These are phyloP conservation scores for Mimachlamys varia DNA, from an alignment of 2,888 invertebrate genomes.

Conservation along the genomic window DNA sequence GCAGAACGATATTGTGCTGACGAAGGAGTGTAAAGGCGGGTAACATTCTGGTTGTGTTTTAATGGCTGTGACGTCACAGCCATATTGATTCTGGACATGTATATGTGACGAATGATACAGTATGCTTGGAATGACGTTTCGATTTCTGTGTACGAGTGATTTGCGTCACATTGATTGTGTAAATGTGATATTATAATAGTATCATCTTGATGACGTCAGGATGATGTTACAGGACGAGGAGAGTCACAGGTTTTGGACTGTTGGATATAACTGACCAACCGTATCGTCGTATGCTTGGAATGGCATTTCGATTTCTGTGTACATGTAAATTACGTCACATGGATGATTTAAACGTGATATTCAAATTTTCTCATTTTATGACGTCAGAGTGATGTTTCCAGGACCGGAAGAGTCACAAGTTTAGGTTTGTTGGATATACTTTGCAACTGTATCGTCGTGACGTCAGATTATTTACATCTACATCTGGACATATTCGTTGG, in stretches of 20 bases:
- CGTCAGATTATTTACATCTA: no score
- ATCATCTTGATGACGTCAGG: no score
- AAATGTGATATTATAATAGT: no score
- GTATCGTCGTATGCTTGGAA: neutral
- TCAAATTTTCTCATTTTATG: no score
- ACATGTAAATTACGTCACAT: neutral
- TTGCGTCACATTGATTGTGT: neutral
- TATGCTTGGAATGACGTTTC: neutral
- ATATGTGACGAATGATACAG: neutral
- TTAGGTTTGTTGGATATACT: no score
- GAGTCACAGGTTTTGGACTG: no score
- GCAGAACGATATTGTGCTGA: neutral
- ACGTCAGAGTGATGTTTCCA: no score
- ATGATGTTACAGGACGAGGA: no score
- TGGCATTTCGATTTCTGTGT: neutral
- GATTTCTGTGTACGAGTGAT: neutral
- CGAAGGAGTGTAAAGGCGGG: neutral
- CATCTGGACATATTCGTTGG: no score
- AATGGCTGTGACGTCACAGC: neutral
- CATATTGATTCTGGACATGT: neutral
- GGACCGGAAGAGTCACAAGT: no score
- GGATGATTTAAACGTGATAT: neutral
- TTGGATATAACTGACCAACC: no score
- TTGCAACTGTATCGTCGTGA: no score
- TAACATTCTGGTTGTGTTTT: conserved; percentile 22